Base-by-base conservation (phyloP, 2,797 vertebrate species). In the Lates japonicus region DNA sequence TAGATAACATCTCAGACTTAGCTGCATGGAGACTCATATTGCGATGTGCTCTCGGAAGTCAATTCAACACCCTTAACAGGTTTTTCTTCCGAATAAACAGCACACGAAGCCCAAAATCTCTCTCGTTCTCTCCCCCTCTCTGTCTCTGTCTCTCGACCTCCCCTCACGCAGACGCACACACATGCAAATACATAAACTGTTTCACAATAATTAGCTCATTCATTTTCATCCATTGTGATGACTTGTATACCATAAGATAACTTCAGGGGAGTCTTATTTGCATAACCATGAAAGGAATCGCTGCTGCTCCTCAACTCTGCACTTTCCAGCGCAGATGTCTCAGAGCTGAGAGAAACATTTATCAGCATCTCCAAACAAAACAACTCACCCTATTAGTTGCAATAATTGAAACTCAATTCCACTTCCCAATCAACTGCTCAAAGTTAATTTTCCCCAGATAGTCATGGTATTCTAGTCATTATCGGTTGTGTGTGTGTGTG, bases 341-440 rank as follows among this genome's bases (percentile, higher is more conserved):
- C 70, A 41, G 70, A 78, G 80, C 70, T 7, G 74, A 73, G 70
- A 81, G 73, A 70, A 84, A 76, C 84, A 88, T 90, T 88, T 58
- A 86, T 86, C 85, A 77, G 76, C 83, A 71, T 80, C 77, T 73
- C 81, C 70, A 85, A 90, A 92, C 84, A 90, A 85, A 88, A 82
- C 83, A 29, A 65, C 66, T 78, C 82, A 85, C 74, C 74, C 85
- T 78, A 85, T 93, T 91, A 92, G 82, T 46, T 46, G 49, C 78
- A 74, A 87, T 92, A 92, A 93, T 88, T 89, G 83, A 89, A 92
- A 88, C 83, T 85, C 81, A 82, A 82, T 89, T 88, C 22, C 1
- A 69, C 55, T 72, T 87, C 78, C 74, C 81, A 78, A 88, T 91
- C 81, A 84, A 80, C 84, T 31, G 82, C 80, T 89, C 20, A 20